phyloP scores from a whole-genome alignment of 2,797 vertebrate species.

The Labeo calbasu region DNA sequence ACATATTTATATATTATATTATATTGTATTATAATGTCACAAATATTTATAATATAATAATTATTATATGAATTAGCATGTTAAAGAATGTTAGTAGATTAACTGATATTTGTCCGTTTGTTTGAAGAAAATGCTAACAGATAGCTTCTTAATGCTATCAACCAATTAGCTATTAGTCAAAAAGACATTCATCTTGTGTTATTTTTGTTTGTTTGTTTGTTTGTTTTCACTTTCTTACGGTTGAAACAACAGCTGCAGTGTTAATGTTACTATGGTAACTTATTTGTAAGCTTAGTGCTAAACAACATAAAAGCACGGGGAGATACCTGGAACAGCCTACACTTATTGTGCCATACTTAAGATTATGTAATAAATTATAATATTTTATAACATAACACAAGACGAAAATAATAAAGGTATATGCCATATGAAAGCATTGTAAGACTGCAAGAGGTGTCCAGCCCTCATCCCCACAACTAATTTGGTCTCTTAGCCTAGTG shows the following conservation, averaged over 20 bases:
- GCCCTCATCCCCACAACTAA: constrained; percentile 12
- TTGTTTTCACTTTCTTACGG: neutral
- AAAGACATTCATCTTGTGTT: neutral
- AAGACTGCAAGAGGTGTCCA: neutral
- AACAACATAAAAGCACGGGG: neutral
- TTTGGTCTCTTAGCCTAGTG: constrained; percentile 26
- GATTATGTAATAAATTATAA: neutral
- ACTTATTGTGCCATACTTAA: neutral
- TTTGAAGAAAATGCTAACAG: too few species aligned
- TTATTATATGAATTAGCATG: neutral
- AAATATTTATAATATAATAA: too few species aligned
- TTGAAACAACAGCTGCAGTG: neutral
- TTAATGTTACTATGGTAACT: constrained; percentile 13
- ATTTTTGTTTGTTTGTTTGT: too few species aligned
- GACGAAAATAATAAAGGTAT: neutral
- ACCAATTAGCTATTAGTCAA: neutral
- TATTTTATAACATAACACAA: neutral
- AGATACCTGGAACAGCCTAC: neutral
- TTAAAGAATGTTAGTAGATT: neutral
- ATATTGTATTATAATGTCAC: too few species aligned
- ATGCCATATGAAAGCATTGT: neutral
- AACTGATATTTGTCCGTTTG: too few species aligned
- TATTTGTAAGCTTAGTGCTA: neutral
- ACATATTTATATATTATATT: too few species aligned
- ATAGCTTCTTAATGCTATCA: too few species aligned